phyloP scores from a whole-genome alignment of 2,797 vertebrate species.

The Leptatherina wallacei region DNA sequence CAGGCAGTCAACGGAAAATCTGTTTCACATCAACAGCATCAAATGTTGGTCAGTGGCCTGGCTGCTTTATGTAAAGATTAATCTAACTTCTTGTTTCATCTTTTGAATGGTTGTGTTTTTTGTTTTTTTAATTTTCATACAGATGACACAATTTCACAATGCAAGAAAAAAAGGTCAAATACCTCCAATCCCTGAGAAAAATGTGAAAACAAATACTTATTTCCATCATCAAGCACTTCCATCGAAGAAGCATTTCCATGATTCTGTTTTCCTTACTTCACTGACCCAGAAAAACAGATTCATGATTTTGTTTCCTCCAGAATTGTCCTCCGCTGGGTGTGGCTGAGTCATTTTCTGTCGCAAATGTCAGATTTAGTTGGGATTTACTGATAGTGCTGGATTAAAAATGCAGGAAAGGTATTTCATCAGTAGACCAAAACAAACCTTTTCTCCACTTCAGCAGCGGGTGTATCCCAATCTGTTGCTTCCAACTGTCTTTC shows the following conservation, averaged over 20 bases:
- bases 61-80: not conserved
- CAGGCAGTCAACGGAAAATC: not conserved
- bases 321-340: constrained; percentile 8
- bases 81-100: not conserved
- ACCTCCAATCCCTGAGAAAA: no score
- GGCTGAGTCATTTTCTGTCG: constrained; percentile 34
- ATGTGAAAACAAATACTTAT: not conserved
- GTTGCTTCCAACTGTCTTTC: not conserved
- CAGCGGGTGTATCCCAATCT: constrained; percentile 3
- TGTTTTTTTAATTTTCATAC: not conserved
- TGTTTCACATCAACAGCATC: not conserved
- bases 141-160: constrained; percentile 20
- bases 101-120: not conserved
- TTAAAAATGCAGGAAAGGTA: constrained; percentile 4
- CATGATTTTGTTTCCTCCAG: constrained; percentile 37
- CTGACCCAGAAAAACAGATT: constrained; percentile 46
- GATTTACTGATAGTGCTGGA: constrained; percentile 40
- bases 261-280: constrained; percentile 34
- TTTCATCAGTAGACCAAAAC: constrained; percentile 24
- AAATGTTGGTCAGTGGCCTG: not conserved
- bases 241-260: constrained; percentile 42
- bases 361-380: constrained; percentile 35
- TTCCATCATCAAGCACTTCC: not conserved
- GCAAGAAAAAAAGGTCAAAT: not conserved
- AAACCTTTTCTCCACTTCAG: constrained; percentile 18